phyloP scores from a whole-genome alignment of 2,113 vertebrate species.

The Cyanocitta stelleri region DNA sequence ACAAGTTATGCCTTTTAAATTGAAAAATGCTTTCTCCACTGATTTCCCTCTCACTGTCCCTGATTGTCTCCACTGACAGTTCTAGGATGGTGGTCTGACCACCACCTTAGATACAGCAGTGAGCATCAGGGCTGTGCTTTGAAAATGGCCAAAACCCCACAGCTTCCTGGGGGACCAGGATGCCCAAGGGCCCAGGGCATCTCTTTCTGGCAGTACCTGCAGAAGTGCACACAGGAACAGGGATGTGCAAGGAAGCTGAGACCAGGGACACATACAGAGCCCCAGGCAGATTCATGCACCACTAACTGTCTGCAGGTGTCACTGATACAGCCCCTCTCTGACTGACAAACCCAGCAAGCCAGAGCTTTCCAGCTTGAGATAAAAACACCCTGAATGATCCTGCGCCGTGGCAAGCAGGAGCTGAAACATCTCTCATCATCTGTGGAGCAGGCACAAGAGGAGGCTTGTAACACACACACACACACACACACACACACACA shows the following conservation, averaged over 20 bases:
- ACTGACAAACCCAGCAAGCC: not conserved
- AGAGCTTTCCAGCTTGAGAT: not conserved
- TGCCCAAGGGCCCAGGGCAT: not conserved
- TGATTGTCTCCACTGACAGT: not conserved
- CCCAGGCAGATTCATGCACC: not conserved
- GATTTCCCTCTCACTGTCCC: not conserved
- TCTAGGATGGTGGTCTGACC: not conserved
- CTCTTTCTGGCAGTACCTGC: not conserved
- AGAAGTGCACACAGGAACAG: not conserved
- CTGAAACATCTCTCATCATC: not conserved
- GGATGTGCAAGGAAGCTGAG: not conserved
- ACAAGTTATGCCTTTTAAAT: not conserved
- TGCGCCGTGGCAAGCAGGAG: not conserved
- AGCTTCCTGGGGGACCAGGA: not conserved
- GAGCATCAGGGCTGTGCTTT: not conserved
- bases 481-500: not conserved
- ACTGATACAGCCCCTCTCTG: not conserved
- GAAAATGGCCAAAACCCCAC: not conserved
- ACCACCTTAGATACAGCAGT: not conserved
- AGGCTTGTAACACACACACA: not conserved
- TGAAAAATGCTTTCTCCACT: not conserved
- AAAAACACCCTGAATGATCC: fast-evolving
- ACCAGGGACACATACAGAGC: fast-evolving
- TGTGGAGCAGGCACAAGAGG: not conserved
- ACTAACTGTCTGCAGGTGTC: not conserved